Conservation (phyloP, 2,888 invertebrate genomes). For the Sipha maydis region DNA sequence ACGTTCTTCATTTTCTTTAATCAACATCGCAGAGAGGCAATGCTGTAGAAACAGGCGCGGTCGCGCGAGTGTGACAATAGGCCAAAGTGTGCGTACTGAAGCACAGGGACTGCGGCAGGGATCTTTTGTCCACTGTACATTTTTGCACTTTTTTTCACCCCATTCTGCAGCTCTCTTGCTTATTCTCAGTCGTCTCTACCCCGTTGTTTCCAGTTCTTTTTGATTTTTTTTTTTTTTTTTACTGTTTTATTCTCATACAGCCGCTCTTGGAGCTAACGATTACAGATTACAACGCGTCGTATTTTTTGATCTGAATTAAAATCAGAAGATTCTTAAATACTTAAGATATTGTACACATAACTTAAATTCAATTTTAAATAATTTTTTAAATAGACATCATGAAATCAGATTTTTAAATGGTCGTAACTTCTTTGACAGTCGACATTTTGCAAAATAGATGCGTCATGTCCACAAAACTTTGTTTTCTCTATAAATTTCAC, state of each 20-base stretch:
- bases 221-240: conserved; percentile 38
- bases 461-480: too few relatives aligned
- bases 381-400: too few relatives aligned
- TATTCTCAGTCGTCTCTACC: neutral
- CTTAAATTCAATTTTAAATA: too few relatives aligned
- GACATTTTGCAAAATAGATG: too few relatives aligned
- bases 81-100: conserved; percentile 52
- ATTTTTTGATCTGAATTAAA: neutral
- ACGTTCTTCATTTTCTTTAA: conserved; percentile 60
- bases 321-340: neutral
- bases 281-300: neutral
- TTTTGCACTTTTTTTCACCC: conserved; percentile 34
- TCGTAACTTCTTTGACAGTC: too few relatives aligned
- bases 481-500: too few relatives aligned
- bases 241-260: neutral
- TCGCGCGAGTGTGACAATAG: conserved; percentile 56
- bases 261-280: neutral
- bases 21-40: conserved; percentile 44
- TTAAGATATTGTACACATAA: too few relatives aligned
- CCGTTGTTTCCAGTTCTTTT: conserved; percentile 20
- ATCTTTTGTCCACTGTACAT: conserved; percentile 54
- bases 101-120: conserved; percentile 19
- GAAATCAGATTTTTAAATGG: too few relatives aligned
- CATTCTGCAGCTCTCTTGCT: neutral
- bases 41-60: conserved; percentile 29